Percentiles rank a stretch among this genome's conserved stretches.
phyloP scores from a whole-genome alignment of 2,888 invertebrate species.

The Furcula furcula region DNA sequence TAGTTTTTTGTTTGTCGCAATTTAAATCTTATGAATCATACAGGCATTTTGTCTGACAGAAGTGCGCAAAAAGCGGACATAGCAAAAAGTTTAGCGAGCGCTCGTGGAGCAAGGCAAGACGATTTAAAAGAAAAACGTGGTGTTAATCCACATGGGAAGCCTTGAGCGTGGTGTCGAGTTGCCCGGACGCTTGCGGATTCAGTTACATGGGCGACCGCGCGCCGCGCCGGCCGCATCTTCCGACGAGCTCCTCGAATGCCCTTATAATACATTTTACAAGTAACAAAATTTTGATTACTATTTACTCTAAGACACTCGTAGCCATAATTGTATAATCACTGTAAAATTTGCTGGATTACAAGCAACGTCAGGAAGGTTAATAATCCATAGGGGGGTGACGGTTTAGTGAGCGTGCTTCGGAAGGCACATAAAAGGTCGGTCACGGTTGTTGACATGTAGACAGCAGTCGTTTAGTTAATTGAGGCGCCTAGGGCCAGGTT shows the following conservation, averaged over 20 bases:
- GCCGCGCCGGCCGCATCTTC: constrained; percentile 50
- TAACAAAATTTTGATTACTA: too few species aligned
- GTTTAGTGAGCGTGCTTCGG: too few species aligned
- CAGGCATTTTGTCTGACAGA: constrained; percentile 13
- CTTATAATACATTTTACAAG: too few species aligned
- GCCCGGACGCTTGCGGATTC: constrained; percentile 42
- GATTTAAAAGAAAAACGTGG: constrained; percentile 51
- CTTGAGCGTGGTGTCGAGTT: constrained; percentile 68
- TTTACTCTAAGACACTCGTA: too few species aligned
- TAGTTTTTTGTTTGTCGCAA: constrained; percentile 4
- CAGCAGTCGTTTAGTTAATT: too few species aligned
- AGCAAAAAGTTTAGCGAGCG: constrained; percentile 26
- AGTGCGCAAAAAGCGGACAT: constrained; percentile 8
- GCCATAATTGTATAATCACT: too few species aligned
- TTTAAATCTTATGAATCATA: constrained; percentile 17
- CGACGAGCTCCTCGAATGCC: constrained; percentile 27
- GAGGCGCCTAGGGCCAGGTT: too few species aligned
- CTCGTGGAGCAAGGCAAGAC: constrained; percentile 41
- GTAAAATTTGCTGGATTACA: too few species aligned
- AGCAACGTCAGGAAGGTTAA: too few species aligned
- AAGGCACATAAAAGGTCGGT: too few species aligned
- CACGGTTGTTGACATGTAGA: too few species aligned
- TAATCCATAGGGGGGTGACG: too few species aligned
- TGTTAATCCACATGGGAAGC: constrained; percentile 72
- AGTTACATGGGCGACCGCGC: constrained; percentile 65